Base-by-base conservation (phyloP, 2,888 invertebrate species). In the Cacoxenus indagator region DNA sequence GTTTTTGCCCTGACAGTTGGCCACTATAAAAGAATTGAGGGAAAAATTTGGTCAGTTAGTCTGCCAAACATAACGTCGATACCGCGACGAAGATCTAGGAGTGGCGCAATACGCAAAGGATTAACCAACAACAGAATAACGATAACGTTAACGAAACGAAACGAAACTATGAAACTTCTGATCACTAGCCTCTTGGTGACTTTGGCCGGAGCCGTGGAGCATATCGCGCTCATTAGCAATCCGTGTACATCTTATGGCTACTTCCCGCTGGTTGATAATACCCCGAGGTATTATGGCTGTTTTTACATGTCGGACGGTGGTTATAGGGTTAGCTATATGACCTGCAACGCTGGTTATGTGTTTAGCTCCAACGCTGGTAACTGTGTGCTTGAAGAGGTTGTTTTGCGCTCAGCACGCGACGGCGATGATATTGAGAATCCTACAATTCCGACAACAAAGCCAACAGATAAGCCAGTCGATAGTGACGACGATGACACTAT, bases 1-100 rank as follows among this genome's bases (percentile, higher is more conserved):
- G 31, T 5, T 31, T 5, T 5, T 9, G 5, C 31, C 0, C 1
- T 31, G 31, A 8, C 31, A 9, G 31, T 54, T 67, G 46, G 17
- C 37, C 64, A 43, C 75, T 83, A 85, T 85, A 85, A 80, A 85
- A 81, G 78, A 71, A 72, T 65, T 68, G 27, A 29, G 1, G 6
- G 43, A 46, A 70, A 64, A 46, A 71, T 65, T 72, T 67, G 65
- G 68, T 8, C 67, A 77, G 75, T 84, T 79, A 85, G 78, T 84
- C 76, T 72, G 70, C 75, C 67, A 57, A 26, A n/a, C n/a, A 26
- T 6, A 57, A 57, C 55, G 27, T n/a, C 14, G 29, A 26, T 57
- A 27, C 27, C 26, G 8, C 54, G 66, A n/a, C 46, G 66, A 3
- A 5, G 26, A 22, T 29, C 14, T 37, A 9, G 37, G 46, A 54